Conservation (phyloP, 1,140 invertebrate genomes). For the Camponotus vicinus region DNA sequence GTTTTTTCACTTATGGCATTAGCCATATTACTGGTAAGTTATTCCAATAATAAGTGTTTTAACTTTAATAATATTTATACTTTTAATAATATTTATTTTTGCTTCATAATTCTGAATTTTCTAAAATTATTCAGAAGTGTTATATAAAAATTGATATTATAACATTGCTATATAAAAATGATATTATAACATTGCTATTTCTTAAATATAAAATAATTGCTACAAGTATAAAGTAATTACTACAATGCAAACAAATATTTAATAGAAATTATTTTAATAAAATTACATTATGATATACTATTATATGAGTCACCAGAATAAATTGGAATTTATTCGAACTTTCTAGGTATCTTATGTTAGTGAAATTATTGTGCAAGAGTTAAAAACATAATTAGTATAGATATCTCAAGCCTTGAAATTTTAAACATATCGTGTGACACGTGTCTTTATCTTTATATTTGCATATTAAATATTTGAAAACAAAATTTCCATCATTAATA, state of each 20-base stretch:
- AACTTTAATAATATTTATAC: not conserved
- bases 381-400: not conserved
- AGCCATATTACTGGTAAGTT: not conserved
- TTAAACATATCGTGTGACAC: not conserved
- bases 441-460: not conserved
- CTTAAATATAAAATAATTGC: not conserved
- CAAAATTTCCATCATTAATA: not conserved
- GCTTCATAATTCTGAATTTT: not conserved
- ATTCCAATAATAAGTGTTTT: not conserved
- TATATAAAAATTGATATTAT: not conserved
- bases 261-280: not conserved
- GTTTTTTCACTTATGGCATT: not conserved
- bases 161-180: not conserved
- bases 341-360: not conserved
- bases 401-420: slow-evolving; percentile 14
- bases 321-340: no score
- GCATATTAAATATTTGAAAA: not conserved
- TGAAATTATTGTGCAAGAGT: not conserved
- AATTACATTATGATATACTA: not conserved
- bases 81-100: not conserved
- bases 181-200: not conserved
- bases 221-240: not conserved
- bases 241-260: not conserved
- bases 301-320: not conserved
- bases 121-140: not conserved